Percentiles rank a stretch among this genome's conserved stretches.
phyloP scores from a whole-genome alignment of 2,888 invertebrate species.

The Vanessa cardui region DNA sequence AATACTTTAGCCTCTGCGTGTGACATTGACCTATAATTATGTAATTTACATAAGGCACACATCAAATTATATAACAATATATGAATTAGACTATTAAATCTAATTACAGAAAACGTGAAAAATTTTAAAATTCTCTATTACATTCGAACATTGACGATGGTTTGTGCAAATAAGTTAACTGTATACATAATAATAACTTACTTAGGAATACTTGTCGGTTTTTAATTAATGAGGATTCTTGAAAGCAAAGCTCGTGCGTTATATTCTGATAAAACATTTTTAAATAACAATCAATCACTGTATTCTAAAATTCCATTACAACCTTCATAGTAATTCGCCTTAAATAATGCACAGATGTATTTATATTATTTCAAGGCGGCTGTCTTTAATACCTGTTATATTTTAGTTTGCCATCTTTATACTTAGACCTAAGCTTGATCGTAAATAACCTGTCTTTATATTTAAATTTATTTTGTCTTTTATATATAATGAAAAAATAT shows the following conservation, averaged over 20 bases:
- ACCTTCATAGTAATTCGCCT: no score
- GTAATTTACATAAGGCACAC: constrained; percentile 8
- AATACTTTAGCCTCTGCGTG: neutral
- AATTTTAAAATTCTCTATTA: neutral
- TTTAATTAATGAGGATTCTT: constrained; percentile 5
- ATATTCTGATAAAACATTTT: neutral
- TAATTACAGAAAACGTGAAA: neutral
- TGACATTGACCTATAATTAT: constrained; percentile 2
- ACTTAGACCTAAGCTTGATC: neutral
- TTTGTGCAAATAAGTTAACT: neutral
- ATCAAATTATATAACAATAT: neutral
- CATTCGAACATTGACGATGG: neutral
- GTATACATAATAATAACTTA: neutral
- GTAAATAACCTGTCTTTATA: constrained; percentile 9
- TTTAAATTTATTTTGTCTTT: constrained; percentile 13
- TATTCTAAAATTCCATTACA: neutral
- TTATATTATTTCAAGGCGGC: neutral
- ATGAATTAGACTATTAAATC: neutral
- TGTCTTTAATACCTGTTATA: neutral
- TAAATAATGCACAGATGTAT: neutral
- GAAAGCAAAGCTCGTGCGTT: neutral
- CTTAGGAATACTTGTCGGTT: neutral
- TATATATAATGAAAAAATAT: constrained; percentile 16
- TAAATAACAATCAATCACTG: neutral
- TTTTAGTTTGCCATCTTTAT: neutral